Base-by-base conservation (phyloP, 1,140 invertebrate species). In the Oncopodura yosiiana region DNA sequence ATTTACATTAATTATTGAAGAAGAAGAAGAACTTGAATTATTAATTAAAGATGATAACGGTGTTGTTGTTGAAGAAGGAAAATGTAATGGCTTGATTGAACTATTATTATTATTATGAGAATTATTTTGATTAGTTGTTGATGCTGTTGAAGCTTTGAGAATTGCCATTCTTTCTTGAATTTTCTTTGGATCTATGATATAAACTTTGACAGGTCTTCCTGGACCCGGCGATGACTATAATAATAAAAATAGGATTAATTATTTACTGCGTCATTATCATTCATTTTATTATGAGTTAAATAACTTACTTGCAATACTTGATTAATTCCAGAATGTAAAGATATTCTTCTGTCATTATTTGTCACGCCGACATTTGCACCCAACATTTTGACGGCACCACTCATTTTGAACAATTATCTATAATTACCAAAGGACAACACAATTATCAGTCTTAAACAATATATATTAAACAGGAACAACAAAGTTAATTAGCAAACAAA, bases 161-260 rank as follows among this genome's bases (percentile, higher is more conserved):
- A 30, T 42, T 29, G 16, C 41, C 30, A 53, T 26, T 14, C 49
- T 21, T 23, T 51, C 32, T 23, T 52, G 56, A n/a, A 58, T 29
- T 26, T 58, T 45, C 11, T 45, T 52, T 0, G 56, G 56, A 19
- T 58, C 56, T 30, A 58, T 58, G 36, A 58, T 49, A 29, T 39
- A 46, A 2, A 58, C 46, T 36, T 56, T 56, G 16, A 56, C 54
- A n/a, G 49, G 36, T 14, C 38, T 5, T 19, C n/a, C 48, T 8
- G 49, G 3, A 36, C 14, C 14, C 6, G 6, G 6, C 6, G 30
- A 34, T 8, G 30, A 34, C 30, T 34, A 34, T 34, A 8, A 8
- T 34, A 14, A 8, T 8, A 34, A 14, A 34, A 34, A 14, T 14
- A 34, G 30, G 30, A 34, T 34, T 34, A 34, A 14, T 8, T 8